These are phyloP conservation scores for Trachelus iudaicus DNA, from an alignment of 2,888 invertebrate genomes.

Conservation along the genomic window DNA sequence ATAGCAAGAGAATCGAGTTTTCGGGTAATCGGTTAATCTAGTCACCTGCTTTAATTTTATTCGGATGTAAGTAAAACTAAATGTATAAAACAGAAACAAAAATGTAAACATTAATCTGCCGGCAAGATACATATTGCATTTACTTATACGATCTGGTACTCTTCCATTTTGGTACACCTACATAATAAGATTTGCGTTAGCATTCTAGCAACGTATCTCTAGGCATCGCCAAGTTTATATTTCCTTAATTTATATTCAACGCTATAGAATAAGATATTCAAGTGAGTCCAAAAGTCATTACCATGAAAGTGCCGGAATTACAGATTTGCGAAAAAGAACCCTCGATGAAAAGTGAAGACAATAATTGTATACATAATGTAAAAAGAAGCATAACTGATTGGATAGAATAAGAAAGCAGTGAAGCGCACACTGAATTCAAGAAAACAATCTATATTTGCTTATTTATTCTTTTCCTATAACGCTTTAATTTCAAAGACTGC, in stretches of 20 bases:
- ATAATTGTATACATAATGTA: not conserved
- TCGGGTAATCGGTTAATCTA: not conserved
- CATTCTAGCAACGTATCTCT: slow-evolving; percentile 33
- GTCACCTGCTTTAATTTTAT: slow-evolving; percentile 9
- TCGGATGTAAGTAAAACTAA: slow-evolving; percentile 14
- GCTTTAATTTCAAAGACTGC: slow-evolving; percentile 19
- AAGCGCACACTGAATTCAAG: not conserved
- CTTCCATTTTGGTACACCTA: slow-evolving; percentile 7
- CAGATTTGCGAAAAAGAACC: not conserved
- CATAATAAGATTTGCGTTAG: slow-evolving; percentile 16
- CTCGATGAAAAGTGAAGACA: not conserved
- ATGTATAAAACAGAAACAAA: slow-evolving; percentile 10
- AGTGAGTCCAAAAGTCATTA: slow-evolving; percentile 31
- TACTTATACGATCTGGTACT: slow-evolving; percentile 2
- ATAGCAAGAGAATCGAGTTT: slow-evolving; percentile 25
- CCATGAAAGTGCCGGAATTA: slow-evolving; percentile 28
- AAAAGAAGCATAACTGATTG: not conserved
- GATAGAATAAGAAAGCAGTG: not conserved
- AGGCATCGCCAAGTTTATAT: slow-evolving; percentile 31
- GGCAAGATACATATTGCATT: slow-evolving; percentile 17
- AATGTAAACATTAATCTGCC: slow-evolving; percentile 1
- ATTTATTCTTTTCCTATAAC: not conserved
- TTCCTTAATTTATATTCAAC: slow-evolving; percentile 42
- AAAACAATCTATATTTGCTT: not conserved
- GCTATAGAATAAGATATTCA: slow-evolving; percentile 33